These are phyloP conservation scores for Acropora yongei DNA, from an alignment of 64 coral and sea anemone genomes.

Conservation along the genomic window DNA sequence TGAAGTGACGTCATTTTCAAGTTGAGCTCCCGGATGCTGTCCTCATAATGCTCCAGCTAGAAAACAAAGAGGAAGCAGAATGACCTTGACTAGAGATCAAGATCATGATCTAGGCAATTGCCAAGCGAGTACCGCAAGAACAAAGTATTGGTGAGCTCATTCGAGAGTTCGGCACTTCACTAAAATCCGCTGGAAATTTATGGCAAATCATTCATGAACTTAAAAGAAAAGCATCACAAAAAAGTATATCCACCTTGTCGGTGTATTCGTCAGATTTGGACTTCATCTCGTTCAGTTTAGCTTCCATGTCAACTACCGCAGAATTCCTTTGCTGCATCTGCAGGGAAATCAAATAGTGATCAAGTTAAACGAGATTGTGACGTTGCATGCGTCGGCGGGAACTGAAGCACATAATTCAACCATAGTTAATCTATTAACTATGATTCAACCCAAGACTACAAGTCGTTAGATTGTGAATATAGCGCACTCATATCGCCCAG, in stretches of 20 bases:
- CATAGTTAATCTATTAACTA: too few relatives aligned
- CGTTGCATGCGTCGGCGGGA: too few relatives aligned
- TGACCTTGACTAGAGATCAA: background rate
- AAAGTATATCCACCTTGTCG: constrained; percentile 53
- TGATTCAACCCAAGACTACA: too few relatives aligned
- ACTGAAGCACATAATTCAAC: too few relatives aligned
- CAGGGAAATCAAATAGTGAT: background rate
- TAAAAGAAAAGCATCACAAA: too few relatives aligned
- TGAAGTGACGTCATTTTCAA: constrained; percentile 92
- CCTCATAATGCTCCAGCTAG: constrained; percentile 94
- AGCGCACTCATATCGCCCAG: too few relatives aligned
- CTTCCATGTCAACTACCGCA: constrained; percentile 85
- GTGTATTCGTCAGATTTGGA: constrained; percentile 92
- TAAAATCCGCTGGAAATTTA: too few relatives aligned
- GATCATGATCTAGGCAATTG: background rate
- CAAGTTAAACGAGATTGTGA: too few relatives aligned
- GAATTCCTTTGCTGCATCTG: constrained; percentile 86
- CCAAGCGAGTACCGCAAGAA: background rate
- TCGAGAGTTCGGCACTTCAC: too few relatives aligned
- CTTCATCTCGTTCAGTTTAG: constrained; percentile 85
- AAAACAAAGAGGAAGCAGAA: background rate
- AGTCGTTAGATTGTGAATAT: too few relatives aligned
- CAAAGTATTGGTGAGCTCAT: too few relatives aligned
- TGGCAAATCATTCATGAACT: too few relatives aligned
- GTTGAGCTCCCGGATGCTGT: constrained; percentile 95